phyloP scores from a whole-genome alignment of 1,140 invertebrate species.

The Bombus ignitus region DNA sequence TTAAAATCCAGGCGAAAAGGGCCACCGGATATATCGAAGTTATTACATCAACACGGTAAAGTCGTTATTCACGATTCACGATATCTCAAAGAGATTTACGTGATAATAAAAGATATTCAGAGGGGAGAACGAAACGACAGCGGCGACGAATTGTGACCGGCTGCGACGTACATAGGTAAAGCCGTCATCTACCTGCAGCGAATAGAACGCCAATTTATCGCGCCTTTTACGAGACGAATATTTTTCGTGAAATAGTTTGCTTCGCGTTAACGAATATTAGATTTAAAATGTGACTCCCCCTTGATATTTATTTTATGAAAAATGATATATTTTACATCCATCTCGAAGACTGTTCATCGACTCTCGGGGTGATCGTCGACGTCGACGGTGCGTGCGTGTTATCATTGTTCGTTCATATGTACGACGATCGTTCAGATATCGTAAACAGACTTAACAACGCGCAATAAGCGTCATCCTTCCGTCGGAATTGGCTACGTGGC shows the following conservation, averaged over 20 bases:
- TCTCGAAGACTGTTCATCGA: too few relatives aligned
- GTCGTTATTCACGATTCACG: conserved; percentile 35
- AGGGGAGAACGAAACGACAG: conserved; percentile 11
- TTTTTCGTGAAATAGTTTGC: not conserved
- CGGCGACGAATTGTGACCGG: conserved; percentile 13
- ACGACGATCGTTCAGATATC: too few relatives aligned
- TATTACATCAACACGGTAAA: conserved; percentile 36
- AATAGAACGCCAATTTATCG: conserved; percentile 17
- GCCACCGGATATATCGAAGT: conserved; percentile 34
- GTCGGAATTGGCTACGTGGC: too few relatives aligned
- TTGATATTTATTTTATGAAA: not conserved
- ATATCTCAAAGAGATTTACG: conserved; percentile 37
- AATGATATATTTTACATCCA: not conserved
- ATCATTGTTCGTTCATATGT: too few relatives aligned
- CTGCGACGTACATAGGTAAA: conserved; percentile 3
- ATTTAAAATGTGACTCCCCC: not conserved
- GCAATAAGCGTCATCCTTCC: too few relatives aligned
- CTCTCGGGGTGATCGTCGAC: too few relatives aligned
- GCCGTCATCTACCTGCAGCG: not conserved
- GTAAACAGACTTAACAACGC: too few relatives aligned
- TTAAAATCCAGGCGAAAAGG: not conserved
- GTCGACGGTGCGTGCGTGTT: too few relatives aligned
- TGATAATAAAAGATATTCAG: conserved; percentile 44
- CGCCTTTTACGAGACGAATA: not conserved
- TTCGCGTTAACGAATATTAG: not conserved